Percentiles rank a stretch among this genome's conserved stretches.
Evolutionary conservation across 1,140 invertebrate genomes (phyloP).

Genomic region (Heterodera carotae): DNA sequence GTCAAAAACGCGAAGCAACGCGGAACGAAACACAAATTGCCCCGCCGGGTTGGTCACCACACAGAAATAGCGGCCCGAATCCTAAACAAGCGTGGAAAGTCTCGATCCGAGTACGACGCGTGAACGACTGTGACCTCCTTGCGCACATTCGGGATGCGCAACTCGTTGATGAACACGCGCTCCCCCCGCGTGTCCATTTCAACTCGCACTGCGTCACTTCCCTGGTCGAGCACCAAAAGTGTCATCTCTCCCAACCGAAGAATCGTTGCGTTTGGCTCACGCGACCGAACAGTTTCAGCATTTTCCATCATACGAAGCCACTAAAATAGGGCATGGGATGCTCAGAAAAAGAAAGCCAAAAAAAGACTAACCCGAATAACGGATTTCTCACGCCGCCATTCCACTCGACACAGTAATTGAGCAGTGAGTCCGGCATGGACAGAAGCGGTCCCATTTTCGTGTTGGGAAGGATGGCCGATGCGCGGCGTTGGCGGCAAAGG

Average conservation of each 20-base stretch:
- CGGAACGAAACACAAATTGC: slow-evolving; percentile 40
- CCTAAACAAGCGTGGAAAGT: slow-evolving; percentile 16
- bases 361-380: slow-evolving; percentile 13
- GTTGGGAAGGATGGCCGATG: slow-evolving; percentile 38
- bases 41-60: slow-evolving; percentile 42
- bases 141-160: slow-evolving; percentile 39
- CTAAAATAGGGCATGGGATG: slow-evolving; percentile 9
- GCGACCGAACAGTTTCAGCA: slow-evolving; percentile 1
- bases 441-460: slow-evolving; percentile 13
- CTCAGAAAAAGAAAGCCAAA: neutral
- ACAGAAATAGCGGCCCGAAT: slow-evolving; percentile 42
- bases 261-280: slow-evolving; percentile 36
- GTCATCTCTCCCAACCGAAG: slow-evolving; percentile 39
- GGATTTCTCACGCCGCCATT: slow-evolving; percentile 38
- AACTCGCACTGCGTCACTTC: slow-evolving; percentile 27
- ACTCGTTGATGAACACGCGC: slow-evolving; percentile 33
- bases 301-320: slow-evolving; percentile 40
- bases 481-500: slow-evolving; percentile 7
- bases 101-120: neutral
- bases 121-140: slow-evolving; percentile 6
- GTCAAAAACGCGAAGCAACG: slow-evolving; percentile 33
- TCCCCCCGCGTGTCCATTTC: slow-evolving; percentile 27
- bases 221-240: slow-evolving; percentile 38
- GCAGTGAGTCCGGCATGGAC: slow-evolving; percentile 38
- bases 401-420: slow-evolving; percentile 39